Conservation (phyloP, 2,888 invertebrate species). For the Zelleria hepariella region DNA sequence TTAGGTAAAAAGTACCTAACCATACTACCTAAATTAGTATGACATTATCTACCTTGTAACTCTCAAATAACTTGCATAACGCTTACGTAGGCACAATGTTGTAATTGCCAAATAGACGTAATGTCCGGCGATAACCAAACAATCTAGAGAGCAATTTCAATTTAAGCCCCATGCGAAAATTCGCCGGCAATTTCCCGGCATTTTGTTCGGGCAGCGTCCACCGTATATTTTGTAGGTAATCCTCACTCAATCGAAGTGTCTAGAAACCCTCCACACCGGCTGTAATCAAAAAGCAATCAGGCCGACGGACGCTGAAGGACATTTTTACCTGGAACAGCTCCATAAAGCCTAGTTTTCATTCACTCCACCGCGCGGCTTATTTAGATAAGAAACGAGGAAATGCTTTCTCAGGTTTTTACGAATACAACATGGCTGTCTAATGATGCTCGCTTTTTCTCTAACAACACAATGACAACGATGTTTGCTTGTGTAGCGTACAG, state of each 20-base stretch:
- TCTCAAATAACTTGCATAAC: no score
- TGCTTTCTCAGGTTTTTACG: background rate
- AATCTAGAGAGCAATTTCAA: background rate
- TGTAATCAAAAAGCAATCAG: slow-evolving; percentile 40
- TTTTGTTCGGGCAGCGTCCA: background rate
- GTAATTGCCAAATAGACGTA: no score
- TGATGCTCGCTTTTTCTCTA: background rate
- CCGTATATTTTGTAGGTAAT: background rate
- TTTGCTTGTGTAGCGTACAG: background rate
- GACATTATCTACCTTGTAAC: no score
- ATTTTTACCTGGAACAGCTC: background rate
- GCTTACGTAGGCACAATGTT: no score
- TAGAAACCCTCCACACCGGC: slow-evolving; percentile 9
- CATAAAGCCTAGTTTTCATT: background rate
- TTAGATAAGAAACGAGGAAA: background rate
- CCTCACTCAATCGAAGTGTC: background rate
- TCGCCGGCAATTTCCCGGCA: background rate
- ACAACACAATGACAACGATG: background rate
- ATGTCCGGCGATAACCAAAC: background rate
- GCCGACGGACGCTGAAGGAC: slow-evolving; percentile 10
- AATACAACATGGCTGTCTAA: no score
- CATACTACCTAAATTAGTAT: no score
- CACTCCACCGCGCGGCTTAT: background rate
- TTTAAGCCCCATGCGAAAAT: background rate
- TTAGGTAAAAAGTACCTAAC: no score